phyloP scores from a whole-genome alignment of 2,888 invertebrate species.

The Rhaphigaster nebulosa region DNA sequence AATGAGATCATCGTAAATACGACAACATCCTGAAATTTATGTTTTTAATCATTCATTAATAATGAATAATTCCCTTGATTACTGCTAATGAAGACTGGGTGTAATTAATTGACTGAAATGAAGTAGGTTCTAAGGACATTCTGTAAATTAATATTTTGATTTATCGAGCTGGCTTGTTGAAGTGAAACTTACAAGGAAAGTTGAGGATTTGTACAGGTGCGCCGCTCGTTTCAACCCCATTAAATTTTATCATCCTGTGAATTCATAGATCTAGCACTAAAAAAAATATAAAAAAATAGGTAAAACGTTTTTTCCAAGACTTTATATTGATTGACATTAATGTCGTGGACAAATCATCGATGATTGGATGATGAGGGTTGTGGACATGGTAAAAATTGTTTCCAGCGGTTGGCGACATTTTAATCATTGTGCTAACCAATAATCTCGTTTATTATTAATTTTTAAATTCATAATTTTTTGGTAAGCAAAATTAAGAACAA shows the following conservation, averaged over 20 bases:
- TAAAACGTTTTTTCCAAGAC: no score
- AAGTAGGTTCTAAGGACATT: background rate
- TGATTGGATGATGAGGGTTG: no score
- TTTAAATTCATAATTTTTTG: no score
- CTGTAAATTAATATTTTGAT: slow-evolving; percentile 4
- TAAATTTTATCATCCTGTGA: background rate
- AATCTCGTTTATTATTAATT: no score
- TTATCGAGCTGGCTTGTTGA: background rate
- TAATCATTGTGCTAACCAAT: no score
- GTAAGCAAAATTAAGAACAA: no score
- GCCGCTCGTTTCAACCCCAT: background rate
- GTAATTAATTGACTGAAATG: background rate
- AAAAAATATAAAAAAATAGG: no score
- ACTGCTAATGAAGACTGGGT: background rate
- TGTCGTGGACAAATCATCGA: no score
- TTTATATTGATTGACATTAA: no score
- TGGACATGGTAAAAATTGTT: no score
- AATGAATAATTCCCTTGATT: background rate
- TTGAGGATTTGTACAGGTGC: background rate
- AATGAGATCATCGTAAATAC: background rate
- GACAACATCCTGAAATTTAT: background rate
- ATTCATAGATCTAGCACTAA: no score
- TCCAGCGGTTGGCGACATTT: no score
- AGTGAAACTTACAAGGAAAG: background rate
- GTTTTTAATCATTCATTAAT: background rate